Evolutionary conservation across 2,113 vertebrate species (phyloP).

Genomic region (Ceyx margarethae): DNA sequence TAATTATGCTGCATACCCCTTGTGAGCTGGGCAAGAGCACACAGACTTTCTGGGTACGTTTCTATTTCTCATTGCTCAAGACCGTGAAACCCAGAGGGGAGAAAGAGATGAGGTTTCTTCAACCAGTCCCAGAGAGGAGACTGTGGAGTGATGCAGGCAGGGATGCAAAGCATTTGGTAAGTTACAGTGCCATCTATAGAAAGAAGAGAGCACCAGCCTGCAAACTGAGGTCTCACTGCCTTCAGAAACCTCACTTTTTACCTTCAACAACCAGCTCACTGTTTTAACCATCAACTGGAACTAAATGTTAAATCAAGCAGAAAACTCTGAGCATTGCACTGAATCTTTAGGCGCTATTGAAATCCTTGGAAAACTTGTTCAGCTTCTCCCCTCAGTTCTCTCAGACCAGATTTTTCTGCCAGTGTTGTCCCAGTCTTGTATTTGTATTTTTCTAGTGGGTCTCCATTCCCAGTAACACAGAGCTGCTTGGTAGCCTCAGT

Average conservation of each 20-base stretch:
- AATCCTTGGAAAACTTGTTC: background rate
- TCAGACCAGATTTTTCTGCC: background rate
- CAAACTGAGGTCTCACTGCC: background rate
- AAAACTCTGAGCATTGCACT: background rate
- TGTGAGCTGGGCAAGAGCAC: background rate
- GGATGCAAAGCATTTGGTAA: slow-evolving; percentile 13
- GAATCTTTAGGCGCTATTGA: background rate
- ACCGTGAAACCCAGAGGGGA: background rate
- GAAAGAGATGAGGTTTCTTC: background rate
- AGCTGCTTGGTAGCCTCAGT: background rate
- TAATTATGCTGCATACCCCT: background rate
- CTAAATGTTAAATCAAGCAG: background rate
- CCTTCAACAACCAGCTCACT: background rate
- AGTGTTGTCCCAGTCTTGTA: background rate
- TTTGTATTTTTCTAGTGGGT: background rate
- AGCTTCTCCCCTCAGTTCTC: background rate
- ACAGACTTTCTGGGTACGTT: background rate
- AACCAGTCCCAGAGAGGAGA: background rate
- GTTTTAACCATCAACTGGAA: background rate
- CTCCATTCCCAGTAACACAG: background rate
- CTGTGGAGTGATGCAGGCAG: background rate
- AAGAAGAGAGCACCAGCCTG: background rate
- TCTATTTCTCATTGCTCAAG: background rate
- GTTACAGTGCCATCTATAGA: slow-evolving; percentile 55
- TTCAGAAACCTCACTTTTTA: background rate